phyloP scores from a whole-genome alignment of 2,113 vertebrate genomes.

The Puffinus mauretanicus region DNA sequence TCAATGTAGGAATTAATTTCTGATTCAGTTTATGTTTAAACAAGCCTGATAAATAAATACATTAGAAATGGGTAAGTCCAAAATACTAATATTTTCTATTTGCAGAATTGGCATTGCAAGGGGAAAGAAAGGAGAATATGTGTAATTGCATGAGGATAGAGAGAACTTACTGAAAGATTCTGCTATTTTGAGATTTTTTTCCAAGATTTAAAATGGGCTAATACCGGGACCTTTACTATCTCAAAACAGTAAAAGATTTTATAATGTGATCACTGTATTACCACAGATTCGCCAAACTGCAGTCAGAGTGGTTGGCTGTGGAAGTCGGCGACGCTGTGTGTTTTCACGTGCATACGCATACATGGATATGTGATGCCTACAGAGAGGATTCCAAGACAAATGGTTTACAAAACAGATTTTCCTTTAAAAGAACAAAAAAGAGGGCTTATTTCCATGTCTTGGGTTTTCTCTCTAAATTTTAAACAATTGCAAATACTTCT shows the following conservation, averaged over 20 bases:
- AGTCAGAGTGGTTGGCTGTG: neutral
- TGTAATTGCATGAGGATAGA: neutral
- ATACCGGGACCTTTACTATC: neutral
- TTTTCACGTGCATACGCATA: neutral
- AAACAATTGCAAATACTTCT: slow-evolving; percentile 43
- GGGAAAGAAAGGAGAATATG: neutral
- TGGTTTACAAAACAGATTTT: neutral
- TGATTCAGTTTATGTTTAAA: neutral
- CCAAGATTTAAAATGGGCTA: neutral
- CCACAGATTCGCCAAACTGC: neutral
- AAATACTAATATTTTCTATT: neutral
- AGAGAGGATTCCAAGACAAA: neutral
- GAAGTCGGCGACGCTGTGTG: rapidly evolving
- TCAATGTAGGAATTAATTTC: neutral
- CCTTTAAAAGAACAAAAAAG: neutral
- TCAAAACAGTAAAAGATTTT: neutral
- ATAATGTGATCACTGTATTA: neutral
- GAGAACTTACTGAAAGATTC: neutral
- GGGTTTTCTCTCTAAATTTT: neutral
- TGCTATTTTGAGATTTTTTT: neutral
- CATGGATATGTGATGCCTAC: neutral
- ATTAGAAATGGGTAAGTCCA: neutral
- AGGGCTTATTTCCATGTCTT: neutral
- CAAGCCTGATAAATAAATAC: neutral
- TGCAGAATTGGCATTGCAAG: neutral